A percentile compares a stretch with the other conserved stretches of the same genome.
These are phyloP conservation scores for Prochilodus magdalenae DNA, from an alignment of 2,113 vertebrate genomes.

Conservation along the genomic window DNA sequence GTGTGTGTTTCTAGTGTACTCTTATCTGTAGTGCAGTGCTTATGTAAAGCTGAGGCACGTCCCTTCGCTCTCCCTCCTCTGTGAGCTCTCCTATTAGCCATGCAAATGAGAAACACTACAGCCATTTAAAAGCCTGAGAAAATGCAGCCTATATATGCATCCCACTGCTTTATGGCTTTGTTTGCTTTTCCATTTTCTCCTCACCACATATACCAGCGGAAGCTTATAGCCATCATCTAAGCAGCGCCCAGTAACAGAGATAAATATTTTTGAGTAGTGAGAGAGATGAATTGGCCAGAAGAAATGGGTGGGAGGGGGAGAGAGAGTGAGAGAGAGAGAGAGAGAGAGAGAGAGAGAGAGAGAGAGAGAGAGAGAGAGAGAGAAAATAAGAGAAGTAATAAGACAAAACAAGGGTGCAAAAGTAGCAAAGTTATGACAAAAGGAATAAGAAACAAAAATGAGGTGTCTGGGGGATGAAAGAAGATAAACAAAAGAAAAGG, in stretches of 20 bases:
- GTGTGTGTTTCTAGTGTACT: slow-evolving; percentile 38
- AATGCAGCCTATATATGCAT: slow-evolving; percentile 22
- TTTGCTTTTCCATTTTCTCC: slow-evolving; percentile 45
- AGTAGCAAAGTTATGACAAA: not conserved
- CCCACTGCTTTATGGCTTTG: slow-evolving; percentile 41
- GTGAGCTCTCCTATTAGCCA: slow-evolving; percentile 48
- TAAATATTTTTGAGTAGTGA: slow-evolving; percentile 25
- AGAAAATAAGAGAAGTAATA: not conserved
- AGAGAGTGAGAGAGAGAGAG: not conserved
- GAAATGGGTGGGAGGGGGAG: not conserved
- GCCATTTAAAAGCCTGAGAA: slow-evolving; percentile 30
- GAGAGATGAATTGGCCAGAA: not conserved
- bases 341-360: not conserved
- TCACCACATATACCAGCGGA: slow-evolving; percentile 1
- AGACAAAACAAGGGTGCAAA: not conserved
- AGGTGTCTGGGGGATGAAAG: not conserved
- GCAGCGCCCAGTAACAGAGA: slow-evolving; percentile 11
- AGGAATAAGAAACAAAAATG: slow-evolving; percentile 8
- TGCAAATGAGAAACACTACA: slow-evolving; percentile 47
- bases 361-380: not conserved
- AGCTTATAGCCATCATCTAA: slow-evolving; percentile 30
- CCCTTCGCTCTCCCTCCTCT: slow-evolving; percentile 17
- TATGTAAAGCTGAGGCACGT: slow-evolving; percentile 28
- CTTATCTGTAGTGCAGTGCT: slow-evolving; percentile 33
- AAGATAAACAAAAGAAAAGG: not conserved